A percentile compares a stretch with the other conserved stretches of the same genome.
These are phyloP conservation scores for Riparia riparia DNA, from an alignment of 2,113 vertebrate species.

Conservation along the genomic window DNA sequence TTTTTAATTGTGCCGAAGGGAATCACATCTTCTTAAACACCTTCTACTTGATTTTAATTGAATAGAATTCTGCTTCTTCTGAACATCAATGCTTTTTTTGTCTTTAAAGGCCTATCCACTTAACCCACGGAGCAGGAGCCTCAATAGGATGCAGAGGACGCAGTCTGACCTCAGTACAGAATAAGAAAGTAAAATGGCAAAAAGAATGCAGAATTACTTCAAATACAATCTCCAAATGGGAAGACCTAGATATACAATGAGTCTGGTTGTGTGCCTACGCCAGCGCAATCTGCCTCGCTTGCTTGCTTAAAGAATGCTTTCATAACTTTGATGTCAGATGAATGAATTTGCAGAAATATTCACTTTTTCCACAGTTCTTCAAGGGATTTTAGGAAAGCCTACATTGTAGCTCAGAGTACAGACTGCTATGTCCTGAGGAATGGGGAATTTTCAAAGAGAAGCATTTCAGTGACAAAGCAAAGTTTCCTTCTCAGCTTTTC, in stretches of 20 bases:
- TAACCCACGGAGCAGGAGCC: slow-evolving; percentile 12
- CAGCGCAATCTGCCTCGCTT: neutral
- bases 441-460: neutral
- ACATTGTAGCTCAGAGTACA: neutral
- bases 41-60: slow-evolving; percentile 42
- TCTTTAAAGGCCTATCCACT: slow-evolving; percentile 32
- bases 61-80: slow-evolving; percentile 1
- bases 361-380: slow-evolving; percentile 35
- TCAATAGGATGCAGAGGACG: neutral
- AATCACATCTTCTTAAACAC: slow-evolving; percentile 22
- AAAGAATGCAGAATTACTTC: slow-evolving; percentile 26
- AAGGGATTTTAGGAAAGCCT: slow-evolving; percentile 24
- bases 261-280: neutral
- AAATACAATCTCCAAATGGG: slow-evolving; percentile 24
- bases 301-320: slow-evolving; percentile 44
- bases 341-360: slow-evolving; percentile 59
- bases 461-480: slow-evolving; percentile 38
- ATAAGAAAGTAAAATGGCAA: neutral
- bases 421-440: neutral
- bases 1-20: neutral
- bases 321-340: slow-evolving; percentile 50
- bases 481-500: slow-evolving; percentile 5
- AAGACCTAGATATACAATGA: slow-evolving; percentile 29
- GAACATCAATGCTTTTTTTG: slow-evolving; percentile 33
- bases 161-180: slow-evolving; percentile 12